phyloP scores from a whole-genome alignment of 2,113 vertebrate genomes.

The Tachysurus fulvidraco region DNA sequence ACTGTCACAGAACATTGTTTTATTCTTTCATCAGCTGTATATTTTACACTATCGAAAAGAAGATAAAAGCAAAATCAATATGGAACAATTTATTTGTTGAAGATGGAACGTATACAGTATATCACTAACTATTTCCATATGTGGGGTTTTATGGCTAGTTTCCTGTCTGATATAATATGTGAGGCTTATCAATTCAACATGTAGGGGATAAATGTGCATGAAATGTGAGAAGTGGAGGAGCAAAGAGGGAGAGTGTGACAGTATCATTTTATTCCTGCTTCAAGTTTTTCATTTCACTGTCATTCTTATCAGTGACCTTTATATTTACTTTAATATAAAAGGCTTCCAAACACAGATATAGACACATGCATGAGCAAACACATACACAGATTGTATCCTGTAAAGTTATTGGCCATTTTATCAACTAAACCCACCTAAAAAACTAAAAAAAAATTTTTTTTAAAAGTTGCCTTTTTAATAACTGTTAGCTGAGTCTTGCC shows the following conservation, averaged over 20 bases:
- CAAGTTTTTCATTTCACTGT: slow-evolving; percentile 29
- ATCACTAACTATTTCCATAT: slow-evolving; percentile 35
- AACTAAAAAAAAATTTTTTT: too few species aligned
- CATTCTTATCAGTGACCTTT: slow-evolving; percentile 24
- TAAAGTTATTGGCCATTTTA: not conserved
- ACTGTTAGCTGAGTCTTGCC: not conserved
- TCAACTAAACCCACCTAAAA: not conserved
- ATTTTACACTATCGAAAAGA: slow-evolving; percentile 33
- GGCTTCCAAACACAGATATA: not conserved
- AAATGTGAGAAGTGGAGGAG: slow-evolving; percentile 8
- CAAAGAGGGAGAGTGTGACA: not conserved
- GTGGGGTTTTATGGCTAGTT: slow-evolving; percentile 33
- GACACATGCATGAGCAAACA: not conserved
- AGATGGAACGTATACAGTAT: slow-evolving; percentile 17
- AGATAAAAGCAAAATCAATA: slow-evolving; percentile 41
- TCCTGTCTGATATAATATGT: slow-evolving; percentile 33
- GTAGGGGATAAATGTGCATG: slow-evolving; percentile 29
- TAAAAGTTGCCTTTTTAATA: not conserved
- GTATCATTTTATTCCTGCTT: slow-evolving; percentile 22
- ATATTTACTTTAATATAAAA: slow-evolving; percentile 28
- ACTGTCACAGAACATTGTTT: not conserved
- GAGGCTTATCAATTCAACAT: slow-evolving; percentile 53
- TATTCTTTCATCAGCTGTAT: slow-evolving; percentile 28
- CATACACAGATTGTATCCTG: slow-evolving; percentile 13
- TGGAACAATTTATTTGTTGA: slow-evolving; percentile 21